Evolutionary conservation across 2,113 vertebrate species (phyloP).

Genomic region (Camelus dromedarius): DNA sequence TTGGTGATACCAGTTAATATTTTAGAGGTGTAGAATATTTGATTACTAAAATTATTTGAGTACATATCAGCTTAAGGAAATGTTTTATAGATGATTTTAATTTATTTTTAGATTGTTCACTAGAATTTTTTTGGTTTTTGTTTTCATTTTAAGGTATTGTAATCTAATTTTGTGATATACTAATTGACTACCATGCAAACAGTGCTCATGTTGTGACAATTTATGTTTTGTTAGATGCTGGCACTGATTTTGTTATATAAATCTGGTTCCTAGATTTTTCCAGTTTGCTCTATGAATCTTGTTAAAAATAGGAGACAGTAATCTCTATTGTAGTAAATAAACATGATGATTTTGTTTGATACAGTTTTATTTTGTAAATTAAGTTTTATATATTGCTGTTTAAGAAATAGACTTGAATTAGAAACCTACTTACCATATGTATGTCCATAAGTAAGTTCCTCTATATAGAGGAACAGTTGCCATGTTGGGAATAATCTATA

Average conservation of each 20-base stretch:
- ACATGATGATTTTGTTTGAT: constrained; percentile 24
- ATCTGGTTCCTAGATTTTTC: constrained; percentile 20
- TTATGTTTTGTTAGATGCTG: constrained; percentile 15
- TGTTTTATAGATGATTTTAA: not conserved
- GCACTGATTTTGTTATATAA: constrained; percentile 28
- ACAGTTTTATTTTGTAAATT: constrained; percentile 40
- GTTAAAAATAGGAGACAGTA: not conserved
- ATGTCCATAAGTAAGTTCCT: not conserved
- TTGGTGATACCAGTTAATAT: constrained; percentile 30
- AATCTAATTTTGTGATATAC: constrained; percentile 13
- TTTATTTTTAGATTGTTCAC: constrained; percentile 16
- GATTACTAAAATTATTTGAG: constrained; percentile 36
- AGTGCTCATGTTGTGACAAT: not conserved
- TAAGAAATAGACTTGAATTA: constrained; percentile 4
- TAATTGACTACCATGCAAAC: constrained; percentile 6
- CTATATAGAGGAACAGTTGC: not conserved
- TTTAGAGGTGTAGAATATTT: constrained; percentile 29
- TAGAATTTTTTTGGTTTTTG: not conserved
- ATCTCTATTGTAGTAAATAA: not conserved
- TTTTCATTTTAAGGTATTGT: not conserved
- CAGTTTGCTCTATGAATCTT: not conserved
- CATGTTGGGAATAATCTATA: not conserved
- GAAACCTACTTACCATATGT: constrained; percentile 28
- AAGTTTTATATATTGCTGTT: constrained; percentile 4
- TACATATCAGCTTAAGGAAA: not conserved